Base-by-base conservation (phyloP, 1,140 invertebrate species). In the Druon quercuslanigerum region DNA sequence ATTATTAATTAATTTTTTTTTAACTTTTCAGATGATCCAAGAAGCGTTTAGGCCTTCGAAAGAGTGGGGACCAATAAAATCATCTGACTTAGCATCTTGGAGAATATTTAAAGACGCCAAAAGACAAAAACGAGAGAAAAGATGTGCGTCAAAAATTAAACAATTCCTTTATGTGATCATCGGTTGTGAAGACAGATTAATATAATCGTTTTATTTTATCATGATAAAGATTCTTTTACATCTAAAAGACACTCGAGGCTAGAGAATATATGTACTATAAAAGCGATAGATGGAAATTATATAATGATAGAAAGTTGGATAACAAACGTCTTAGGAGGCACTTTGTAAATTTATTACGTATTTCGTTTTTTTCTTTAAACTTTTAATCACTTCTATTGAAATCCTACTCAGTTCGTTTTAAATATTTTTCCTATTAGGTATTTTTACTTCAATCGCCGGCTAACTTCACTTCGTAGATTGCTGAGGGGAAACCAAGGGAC, bases 11-110 rank as follows among this genome's bases (percentile, higher is more conserved):
- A 74, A 51, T 46, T 60, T 1, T 25, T 54, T 79, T 60, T 78
- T 50, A 70, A 76, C 25, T 54, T 79, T 80, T 71, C 79, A 93
- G 88, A 94, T 93, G 89, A 79, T 94, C 1, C 51, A 80, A 6
- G 88, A 85, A 3, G 88, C 90, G 0, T 93, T 92, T 51, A 87
- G 71, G 25, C 92, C 92, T 5, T 92, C 91, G 0, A 80, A 88
- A 11, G 84, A 92, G 11, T 94, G 94, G 94, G 93, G 94, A 13
- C 94, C 94, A 7, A 86, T 84, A 50, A 85, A 87, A 80, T 79
- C 88, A 33, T 77, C 83, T 16, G 79, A 88, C 51, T 83, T 87
- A 33, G 74, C 84, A 13, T 87, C 88, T 20, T 93, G 92, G 92
- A 80, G 85, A 20, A 83, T 87, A 76, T 92, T 90, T 50, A 92